These are phyloP conservation scores for Thaleichthys pacificus DNA, from an alignment of 2,797 vertebrate species.

Conservation along the genomic window DNA sequence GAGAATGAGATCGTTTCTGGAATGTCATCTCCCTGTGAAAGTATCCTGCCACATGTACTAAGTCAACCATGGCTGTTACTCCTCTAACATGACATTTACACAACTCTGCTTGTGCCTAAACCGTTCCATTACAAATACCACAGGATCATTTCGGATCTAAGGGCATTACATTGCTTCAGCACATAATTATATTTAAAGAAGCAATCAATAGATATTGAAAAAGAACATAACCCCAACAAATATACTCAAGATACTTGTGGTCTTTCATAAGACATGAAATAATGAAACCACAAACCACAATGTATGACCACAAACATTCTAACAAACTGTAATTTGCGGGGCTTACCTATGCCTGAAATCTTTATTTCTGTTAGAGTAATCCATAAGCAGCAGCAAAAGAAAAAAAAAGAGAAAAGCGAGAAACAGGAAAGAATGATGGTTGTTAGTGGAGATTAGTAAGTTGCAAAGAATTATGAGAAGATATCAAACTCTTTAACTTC, in stretches of 20 bases:
- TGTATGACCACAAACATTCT: background rate
- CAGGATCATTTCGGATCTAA: background rate
- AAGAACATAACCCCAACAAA: background rate
- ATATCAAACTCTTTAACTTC: conserved; percentile 9
- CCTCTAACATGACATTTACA: conserved; percentile 44
- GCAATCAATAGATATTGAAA: background rate
- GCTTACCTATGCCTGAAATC: conserved; percentile 99
- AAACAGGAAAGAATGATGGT: conserved; percentile 49
- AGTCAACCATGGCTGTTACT: conserved; percentile 31
- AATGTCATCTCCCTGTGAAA: too few species aligned
- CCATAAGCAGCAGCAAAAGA: conserved; percentile 58
- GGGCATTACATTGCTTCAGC: background rate
- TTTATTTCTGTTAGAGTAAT: conserved; percentile 96
- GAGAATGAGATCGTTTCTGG: too few species aligned
- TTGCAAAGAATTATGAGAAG: conserved; percentile 27
- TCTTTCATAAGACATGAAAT: background rate
- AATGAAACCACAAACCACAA: too few species aligned
- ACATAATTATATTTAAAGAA: background rate
- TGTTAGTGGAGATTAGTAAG: conserved; percentile 39
- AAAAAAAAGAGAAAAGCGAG: conserved; percentile 48
- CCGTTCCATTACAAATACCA: conserved; percentile 12
- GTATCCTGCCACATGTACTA: conserved; percentile 14
- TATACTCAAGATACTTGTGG: background rate
- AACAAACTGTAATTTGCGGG: conserved; percentile 34
- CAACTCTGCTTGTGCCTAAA: conserved; percentile 26